phyloP scores from a whole-genome alignment of 1,140 invertebrate species.

The Streblospio benedicti region DNA sequence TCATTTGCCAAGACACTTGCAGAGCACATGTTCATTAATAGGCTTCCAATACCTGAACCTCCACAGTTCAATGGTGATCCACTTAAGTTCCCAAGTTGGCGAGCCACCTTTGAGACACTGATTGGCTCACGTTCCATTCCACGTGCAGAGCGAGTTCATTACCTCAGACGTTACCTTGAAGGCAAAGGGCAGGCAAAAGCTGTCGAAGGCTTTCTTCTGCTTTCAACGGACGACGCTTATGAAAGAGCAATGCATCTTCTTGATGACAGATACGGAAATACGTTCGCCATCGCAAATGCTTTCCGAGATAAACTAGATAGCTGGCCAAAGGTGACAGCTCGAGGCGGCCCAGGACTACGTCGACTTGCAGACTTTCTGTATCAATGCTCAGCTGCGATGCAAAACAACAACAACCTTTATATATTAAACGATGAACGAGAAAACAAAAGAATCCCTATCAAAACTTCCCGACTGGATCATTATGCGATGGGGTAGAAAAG shows the following conservation, averaged over 20 bases:
- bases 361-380: constrained; percentile 20
- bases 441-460: constrained; percentile 18
- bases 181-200: constrained; percentile 4
- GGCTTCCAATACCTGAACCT: constrained; percentile 21
- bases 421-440: constrained; percentile 23
- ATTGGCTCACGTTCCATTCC: background rate
- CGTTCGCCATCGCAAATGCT: background rate
- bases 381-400: constrained; percentile 21
- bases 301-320: constrained; percentile 2
- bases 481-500: constrained; percentile 16
- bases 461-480: constrained; percentile 25
- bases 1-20: too few relatives aligned
- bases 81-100: constrained; percentile 12
- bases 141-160: constrained; percentile 2
- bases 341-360: constrained; percentile 12
- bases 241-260: background rate
- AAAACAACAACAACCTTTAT: constrained; percentile 4
- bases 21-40: too few relatives aligned
- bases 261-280: background rate
- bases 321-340: constrained; percentile 11
- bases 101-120: constrained; percentile 2
- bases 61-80: constrained; percentile 21
- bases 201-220: constrained; percentile 3
- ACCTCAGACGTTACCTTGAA: constrained; percentile 5
- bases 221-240: too few relatives aligned